A percentile compares a stretch with the other conserved stretches of the same genome.
Evolutionary conservation across 2,113 vertebrate genomes (phyloP).

Genomic region (Ancistrus triradiatus): DNA sequence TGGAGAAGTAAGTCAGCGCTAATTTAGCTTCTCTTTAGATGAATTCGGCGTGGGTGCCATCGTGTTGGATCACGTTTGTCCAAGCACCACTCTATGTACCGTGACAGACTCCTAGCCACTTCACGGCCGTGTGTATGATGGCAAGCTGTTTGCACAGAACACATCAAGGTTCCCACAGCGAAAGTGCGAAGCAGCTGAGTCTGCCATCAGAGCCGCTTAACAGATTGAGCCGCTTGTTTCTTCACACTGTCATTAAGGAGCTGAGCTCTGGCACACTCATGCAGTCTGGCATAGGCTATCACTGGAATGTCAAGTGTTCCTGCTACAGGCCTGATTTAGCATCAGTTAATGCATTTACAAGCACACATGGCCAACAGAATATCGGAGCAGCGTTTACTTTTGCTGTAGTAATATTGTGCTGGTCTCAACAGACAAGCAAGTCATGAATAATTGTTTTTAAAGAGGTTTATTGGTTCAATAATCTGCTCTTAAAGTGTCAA

Average conservation of each 20-base stretch:
- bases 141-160: slow-evolving; percentile 29
- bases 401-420: too few relatives aligned
- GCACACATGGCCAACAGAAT: background rate
- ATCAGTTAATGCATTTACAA: background rate
- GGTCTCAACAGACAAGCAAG: too few relatives aligned
- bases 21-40: background rate
- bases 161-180: slow-evolving; percentile 4
- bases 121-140: slow-evolving; percentile 31
- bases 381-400: too few relatives aligned
- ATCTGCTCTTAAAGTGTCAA: too few relatives aligned
- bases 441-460: too few relatives aligned
- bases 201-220: slow-evolving; percentile 22
- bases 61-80: background rate
- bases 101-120: slow-evolving; percentile 14
- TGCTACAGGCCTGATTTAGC: background rate
- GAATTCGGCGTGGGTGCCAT: background rate
- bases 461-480: too few relatives aligned
- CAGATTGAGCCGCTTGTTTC: slow-evolving; percentile 24
- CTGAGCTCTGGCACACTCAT: background rate
- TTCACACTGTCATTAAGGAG: slow-evolving; percentile 3
- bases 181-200: slow-evolving; percentile 11
- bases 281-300: background rate
- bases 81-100: background rate
- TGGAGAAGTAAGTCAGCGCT: background rate
- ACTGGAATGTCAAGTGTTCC: slow-evolving; percentile 1